Evolutionary conservation across 2,113 vertebrate genomes (phyloP).

Genomic region (Hippotragus niger): DNA sequence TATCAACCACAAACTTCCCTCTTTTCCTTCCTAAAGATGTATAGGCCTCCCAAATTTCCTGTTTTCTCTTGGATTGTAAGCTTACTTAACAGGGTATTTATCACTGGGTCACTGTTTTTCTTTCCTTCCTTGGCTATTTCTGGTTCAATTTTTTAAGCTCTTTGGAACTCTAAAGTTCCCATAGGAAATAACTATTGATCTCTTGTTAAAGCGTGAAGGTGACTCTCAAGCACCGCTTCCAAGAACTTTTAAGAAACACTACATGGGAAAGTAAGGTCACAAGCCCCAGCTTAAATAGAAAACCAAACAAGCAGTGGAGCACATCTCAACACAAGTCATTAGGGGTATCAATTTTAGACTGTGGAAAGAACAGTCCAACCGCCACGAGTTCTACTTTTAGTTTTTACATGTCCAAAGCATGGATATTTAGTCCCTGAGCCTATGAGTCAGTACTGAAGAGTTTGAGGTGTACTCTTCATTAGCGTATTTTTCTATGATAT

Average conservation of each 20-base stretch:
- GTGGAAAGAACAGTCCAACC: neutral
- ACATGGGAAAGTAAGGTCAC: neutral
- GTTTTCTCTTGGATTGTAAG: neutral
- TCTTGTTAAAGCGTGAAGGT: neutral
- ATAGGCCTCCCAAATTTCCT: neutral
- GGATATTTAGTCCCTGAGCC: neutral
- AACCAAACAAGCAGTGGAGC: neutral
- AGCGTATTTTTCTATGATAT: neutral
- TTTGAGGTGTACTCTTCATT: neutral
- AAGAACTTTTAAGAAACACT: neutral
- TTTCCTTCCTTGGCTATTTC: neutral
- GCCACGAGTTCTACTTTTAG: neutral
- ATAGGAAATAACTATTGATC: constrained; percentile 46
- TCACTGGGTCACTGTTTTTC: neutral
- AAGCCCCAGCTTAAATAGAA: neutral
- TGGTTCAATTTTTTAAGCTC: constrained; percentile 33
- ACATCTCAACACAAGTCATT: neutral
- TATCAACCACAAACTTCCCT: neutral
- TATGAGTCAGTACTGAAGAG: neutral
- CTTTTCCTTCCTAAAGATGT: neutral
- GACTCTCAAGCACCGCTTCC: neutral
- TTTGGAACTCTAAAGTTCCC: constrained; percentile 30
- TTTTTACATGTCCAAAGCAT: neutral
- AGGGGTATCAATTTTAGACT: neutral
- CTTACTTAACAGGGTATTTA: neutral